Evolutionary conservation across 2,797 vertebrate species (phyloP), one percentile per base, ranked within the genome.

Genomic region (Microchirus variegatus): DNA sequence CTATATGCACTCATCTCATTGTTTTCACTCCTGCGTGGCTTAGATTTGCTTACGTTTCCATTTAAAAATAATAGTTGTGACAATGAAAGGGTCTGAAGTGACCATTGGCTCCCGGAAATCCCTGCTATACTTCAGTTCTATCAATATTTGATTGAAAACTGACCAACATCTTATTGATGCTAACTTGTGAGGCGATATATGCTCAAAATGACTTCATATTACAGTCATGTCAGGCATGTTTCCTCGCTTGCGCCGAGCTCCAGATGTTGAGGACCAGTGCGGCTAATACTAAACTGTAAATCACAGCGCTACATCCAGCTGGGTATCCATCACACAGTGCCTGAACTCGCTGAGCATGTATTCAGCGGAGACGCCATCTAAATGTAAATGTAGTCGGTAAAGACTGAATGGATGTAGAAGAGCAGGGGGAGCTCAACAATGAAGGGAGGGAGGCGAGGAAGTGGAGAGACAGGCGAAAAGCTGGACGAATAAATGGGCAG

Each of bases 311-410:
- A 11, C 22, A 14, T 14, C 52, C 12, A 15, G 43, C 63, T 58
- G 53, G 38, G 4, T 19, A 15, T 68, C 65, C 64, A 31, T 19
- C 46, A 16, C 18, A 38, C 52, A 18, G 0, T 36, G 19, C 36
- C 13, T 52, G 35, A 11, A 42, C 48, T 59, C 55, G 59, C 61
- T 78, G 57, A 70, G 46, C 60, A 47, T 73, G 62, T 61, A 52
- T 49, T 70, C 37, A 52, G 51, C 53, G 54, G 48, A 35, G 64
- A 22, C n/a, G 9, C 55, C 49, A 61, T 80, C 52, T 82, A 82
- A 79, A 85, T 88, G 76, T 83, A 85, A 78, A 75, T 76, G 51
- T 19, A 44, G 19, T 43, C 40, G 15, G 46, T 18, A 17, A 62
- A 36, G 54, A 61, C 38, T 46, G 49, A 63, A 6, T 54, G 26